Conservation (phyloP, 2,113 vertebrate genomes). For the Puntigrus tetrazona region DNA sequence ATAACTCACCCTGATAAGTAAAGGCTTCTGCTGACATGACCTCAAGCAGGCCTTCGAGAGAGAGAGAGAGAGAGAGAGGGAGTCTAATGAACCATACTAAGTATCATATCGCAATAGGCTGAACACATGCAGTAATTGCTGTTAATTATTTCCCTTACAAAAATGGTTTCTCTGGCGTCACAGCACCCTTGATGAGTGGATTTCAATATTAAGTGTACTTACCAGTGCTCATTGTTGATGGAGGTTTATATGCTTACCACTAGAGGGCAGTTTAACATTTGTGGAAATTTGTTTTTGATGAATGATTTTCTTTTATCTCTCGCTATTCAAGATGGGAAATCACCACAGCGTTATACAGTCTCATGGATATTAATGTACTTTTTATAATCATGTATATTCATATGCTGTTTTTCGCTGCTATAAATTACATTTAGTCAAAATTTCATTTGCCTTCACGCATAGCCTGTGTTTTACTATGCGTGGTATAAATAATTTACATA, state of each 20-base stretch:
- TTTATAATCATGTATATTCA: slow-evolving; percentile 38
- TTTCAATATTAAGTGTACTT: background rate
- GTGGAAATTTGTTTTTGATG: slow-evolving; percentile 28
- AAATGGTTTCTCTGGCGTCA: background rate
- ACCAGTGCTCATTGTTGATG: background rate
- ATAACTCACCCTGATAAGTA: slow-evolving; percentile 67
- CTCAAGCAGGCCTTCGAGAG: slow-evolving; percentile 58
- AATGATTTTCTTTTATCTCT: slow-evolving; percentile 59
- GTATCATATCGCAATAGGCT: background rate
- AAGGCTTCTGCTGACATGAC: slow-evolving; percentile 60
- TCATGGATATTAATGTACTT: slow-evolving; percentile 49
- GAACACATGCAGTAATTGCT: background rate
- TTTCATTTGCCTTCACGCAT: slow-evolving; percentile 40
- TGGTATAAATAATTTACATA: slow-evolving; percentile 54
- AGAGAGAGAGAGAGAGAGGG: background rate
- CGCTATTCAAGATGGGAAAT: slow-evolving; percentile 41
- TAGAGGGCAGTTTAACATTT: slow-evolving; percentile 49
- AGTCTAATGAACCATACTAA: background rate
- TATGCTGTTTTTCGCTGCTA: slow-evolving; percentile 32
- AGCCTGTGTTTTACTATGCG: slow-evolving; percentile 40
- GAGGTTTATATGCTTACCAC: slow-evolving; percentile 30
- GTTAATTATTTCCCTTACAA: background rate
- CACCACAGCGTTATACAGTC: slow-evolving; percentile 37
- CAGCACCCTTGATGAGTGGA: background rate
- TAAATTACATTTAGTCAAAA: slow-evolving; percentile 47